Conservation (phyloP, 2,888 invertebrate genomes). For the Eupelmus urozonus region DNA sequence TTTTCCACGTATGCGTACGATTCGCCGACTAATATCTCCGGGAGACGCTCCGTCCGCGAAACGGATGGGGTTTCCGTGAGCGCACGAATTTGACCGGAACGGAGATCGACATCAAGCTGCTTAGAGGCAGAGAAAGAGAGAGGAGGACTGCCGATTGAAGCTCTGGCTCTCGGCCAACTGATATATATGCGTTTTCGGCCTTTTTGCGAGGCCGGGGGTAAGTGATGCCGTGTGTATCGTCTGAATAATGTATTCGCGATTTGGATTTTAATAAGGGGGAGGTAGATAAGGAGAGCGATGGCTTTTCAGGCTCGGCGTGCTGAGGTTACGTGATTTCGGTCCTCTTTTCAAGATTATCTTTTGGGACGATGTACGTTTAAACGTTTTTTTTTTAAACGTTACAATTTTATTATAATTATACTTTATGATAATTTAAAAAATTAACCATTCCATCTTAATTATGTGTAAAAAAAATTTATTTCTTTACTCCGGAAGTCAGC, state of each 20-base stretch:
- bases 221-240: not conserved
- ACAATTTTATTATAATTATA: too few relatives aligned
- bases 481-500: not conserved
- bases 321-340: too few relatives aligned
- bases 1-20: not conserved
- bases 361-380: too few relatives aligned
- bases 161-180: constrained; percentile 39
- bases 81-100: constrained; percentile 20
- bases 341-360: too few relatives aligned
- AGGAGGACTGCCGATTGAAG: not conserved
- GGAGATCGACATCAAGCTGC: constrained; percentile 56
- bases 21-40: not conserved
- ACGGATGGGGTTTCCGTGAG: constrained; percentile 28
- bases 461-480: not conserved
- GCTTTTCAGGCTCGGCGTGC: too few relatives aligned
- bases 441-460: too few relatives aligned
- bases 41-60: not conserved
- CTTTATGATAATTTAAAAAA: too few relatives aligned
- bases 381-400: too few relatives aligned
- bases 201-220: constrained; percentile 25
- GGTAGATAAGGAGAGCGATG: not conserved
- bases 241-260: constrained; percentile 43
- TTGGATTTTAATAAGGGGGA: constrained; percentile 15
- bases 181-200: too few relatives aligned
- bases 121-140: constrained; percentile 33